Evolutionary conservation across 1,140 invertebrate genomes (phyloP).

Genomic region (Amphibalanus amphitrite): DNA sequence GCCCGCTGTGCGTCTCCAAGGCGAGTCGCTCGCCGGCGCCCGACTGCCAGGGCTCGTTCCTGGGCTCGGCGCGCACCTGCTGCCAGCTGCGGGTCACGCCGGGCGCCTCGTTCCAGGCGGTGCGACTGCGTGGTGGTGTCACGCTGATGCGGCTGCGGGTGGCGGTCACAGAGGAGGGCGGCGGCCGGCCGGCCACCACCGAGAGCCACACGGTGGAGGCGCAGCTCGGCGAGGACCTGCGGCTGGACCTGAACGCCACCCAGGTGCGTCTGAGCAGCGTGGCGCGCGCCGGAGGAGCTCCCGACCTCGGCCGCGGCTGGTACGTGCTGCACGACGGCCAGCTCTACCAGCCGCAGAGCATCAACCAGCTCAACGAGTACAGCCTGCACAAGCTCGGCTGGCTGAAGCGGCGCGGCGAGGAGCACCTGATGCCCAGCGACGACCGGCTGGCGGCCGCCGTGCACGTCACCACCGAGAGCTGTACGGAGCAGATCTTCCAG

Average conservation of each 20-base stretch:
- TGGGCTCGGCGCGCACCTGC: conserved; percentile 2
- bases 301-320: background rate
- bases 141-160: background rate
- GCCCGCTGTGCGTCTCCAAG: background rate
- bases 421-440: background rate
- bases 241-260: background rate
- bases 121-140: background rate
- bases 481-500: background rate
- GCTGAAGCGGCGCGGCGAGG: background rate
- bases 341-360: background rate
- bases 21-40: background rate
- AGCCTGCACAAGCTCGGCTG: background rate
- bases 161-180: background rate
- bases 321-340: background rate
- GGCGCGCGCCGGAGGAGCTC: no score
- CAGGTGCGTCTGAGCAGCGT: background rate
- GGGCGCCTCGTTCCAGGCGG: background rate
- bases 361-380: background rate
- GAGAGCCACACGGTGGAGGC: background rate
- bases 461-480: background rate
- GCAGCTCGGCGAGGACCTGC: background rate
- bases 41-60: background rate
- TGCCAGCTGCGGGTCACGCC: background rate
- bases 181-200: background rate
- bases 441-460: background rate